Evolutionary conservation across 92 coral and sea anemone genomes (phyloP), one percentile per base, ranked within the genome.

Genomic region (Epizoanthus scotinus): DNA sequence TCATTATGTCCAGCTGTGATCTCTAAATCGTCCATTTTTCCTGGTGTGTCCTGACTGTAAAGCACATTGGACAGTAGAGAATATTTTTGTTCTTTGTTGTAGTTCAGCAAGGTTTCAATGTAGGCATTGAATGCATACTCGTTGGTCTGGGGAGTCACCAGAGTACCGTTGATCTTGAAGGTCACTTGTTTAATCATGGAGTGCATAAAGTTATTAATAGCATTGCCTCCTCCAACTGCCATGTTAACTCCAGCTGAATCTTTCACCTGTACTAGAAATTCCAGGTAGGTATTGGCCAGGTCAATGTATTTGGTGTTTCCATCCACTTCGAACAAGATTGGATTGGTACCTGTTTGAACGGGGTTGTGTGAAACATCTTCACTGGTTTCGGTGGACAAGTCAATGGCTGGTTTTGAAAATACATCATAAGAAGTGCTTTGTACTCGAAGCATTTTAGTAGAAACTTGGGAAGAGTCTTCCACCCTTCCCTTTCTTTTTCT

Each of bases 151-250:
- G n/a, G n/a, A n/a, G n/a, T n/a, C n/a, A n/a, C n/a, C 7, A 77
- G 56, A 0, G 71, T 78, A 9, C 70, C 84, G 15, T 84, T 78
- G 34, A 84, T 67, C 62, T 67, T 84, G 52, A 84, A 77, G 26
- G 83, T 69, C 8, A 78, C 18, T 10, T 83, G 87, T 22, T 73
- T 73, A 22, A 83, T 18, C 66, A 83, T 55, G 40, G 87, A 72
- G 25, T 73, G 82, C 28, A 78, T 34, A 6, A 71, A 26, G 18
- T 84, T 75, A 59, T 75, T 84, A 22, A 67, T 49, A 0, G 78
- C 68, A 29, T 64, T 22, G 26, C 78, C 78, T 21, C 68, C 52
- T 10, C 47, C 70, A 14, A 9, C 65, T 3, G 14, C 71, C 17
- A 25, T 44, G 3, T 29, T 19, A 8, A 0, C 40, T 36, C 78